Conservation (phyloP, 2,888 invertebrate species). For the Cerastoderma edule region DNA sequence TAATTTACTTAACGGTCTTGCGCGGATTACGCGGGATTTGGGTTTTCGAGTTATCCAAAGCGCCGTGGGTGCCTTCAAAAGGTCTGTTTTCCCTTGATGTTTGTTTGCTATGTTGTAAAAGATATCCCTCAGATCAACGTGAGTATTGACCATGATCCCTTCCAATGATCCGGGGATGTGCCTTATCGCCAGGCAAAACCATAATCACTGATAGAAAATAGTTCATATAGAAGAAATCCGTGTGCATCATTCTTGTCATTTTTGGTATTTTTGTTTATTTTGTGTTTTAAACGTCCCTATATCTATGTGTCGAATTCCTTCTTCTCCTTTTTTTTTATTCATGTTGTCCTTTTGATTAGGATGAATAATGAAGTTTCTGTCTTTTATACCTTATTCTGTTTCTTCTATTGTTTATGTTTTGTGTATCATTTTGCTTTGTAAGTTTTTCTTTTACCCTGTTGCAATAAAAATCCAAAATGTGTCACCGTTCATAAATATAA, state of each 20-base stretch:
- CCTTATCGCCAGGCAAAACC: slow-evolving; percentile 14
- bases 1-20: slow-evolving; percentile 49
- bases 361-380: too few species aligned
- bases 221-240: background rate
- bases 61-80: slow-evolving; percentile 22
- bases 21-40: slow-evolving; percentile 35
- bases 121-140: slow-evolving; percentile 35
- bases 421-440: too few species aligned
- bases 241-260: background rate
- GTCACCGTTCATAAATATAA: too few species aligned
- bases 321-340: too few species aligned
- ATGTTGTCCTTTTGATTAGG: too few species aligned
- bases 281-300: too few species aligned
- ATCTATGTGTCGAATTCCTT: too few species aligned
- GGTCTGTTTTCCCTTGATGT: slow-evolving; percentile 38
- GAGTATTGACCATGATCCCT: background rate
- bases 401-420: too few species aligned
- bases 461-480: too few species aligned
- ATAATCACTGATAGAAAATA: slow-evolving; percentile 14
- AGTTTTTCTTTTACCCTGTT: too few species aligned
- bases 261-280: slow-evolving; percentile 4
- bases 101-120: slow-evolving; percentile 55
- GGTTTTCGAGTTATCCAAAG: slow-evolving; percentile 23
- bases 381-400: too few species aligned
- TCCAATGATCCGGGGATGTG: slow-evolving; percentile 12